Evolutionary conservation across 2,797 vertebrate genomes (phyloP), one percentile per base, ranked within the genome.

Genomic region (Gymnopithys bicolor): DNA sequence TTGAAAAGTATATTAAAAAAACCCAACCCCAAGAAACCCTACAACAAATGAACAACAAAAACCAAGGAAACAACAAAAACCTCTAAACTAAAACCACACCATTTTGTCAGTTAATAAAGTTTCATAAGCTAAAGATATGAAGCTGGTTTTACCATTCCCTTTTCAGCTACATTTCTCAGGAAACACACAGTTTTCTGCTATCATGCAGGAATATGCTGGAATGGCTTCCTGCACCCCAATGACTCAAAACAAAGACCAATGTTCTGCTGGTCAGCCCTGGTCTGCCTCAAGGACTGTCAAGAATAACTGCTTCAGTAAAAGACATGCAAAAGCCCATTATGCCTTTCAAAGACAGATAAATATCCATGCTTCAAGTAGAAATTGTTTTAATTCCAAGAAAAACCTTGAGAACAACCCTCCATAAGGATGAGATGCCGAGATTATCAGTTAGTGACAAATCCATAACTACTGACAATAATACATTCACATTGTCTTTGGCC

Each of bases 81-180:
- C 0, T 2, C 0, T 2, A 35, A 56, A 16, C 10, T 5, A 33
- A 71, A 73, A 7, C 5, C 27, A 75, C 8, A 3, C 19, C 7
- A 67, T 13, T 55, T 22, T 10, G 8, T 23, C 28, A 55, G 32
- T 74, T 85, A 85, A 76, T 16, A n/a, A 62, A 46, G 12, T n/a
- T 19, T 80, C 24, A 67, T 35, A 80, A 60, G 6, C 10, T 74
- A 10, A 55, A 70, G 23, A 63, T 15, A 80, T 3, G 10, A 80
- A 71, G 14, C 2, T 70, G 27, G 35, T 51, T 79, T 78, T 73
- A 39, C 22, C 28, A 24, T 59, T 56, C 22, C 19, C 12, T 85
- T 64, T 81, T 66, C 18, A 55, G 28, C 3, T 30, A 32, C 4
- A 4, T 37, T 59, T 81, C 86, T 46, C 33, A 71, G 51, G 46